Evolutionary conservation across 2,113 vertebrate species (phyloP).

Genomic region (Apteryx owenii): DNA sequence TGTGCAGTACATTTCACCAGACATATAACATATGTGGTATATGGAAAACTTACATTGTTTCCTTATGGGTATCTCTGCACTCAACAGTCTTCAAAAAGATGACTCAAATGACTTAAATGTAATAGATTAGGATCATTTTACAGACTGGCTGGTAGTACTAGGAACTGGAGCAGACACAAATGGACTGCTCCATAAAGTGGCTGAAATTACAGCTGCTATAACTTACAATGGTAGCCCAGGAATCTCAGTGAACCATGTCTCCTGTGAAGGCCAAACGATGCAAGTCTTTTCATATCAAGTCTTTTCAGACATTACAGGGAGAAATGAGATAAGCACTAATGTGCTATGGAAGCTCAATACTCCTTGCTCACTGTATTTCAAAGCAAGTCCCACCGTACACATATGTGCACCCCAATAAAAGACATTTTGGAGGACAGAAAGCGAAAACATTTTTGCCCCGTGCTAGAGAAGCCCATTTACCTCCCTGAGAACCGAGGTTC

Average conservation of each 20-base stretch:
- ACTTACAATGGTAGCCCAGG: conserved; percentile 33
- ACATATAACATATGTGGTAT: conserved; percentile 72
- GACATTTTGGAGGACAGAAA: neutral
- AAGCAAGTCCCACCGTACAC: neutral
- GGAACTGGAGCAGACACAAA: conserved; percentile 60
- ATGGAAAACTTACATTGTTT: conserved; percentile 79
- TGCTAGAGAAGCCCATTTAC: neutral
- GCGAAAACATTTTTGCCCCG: neutral
- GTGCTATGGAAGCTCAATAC: neutral
- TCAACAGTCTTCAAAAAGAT: conserved; percentile 77
- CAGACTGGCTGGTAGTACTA: conserved; percentile 73
- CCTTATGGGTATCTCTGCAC: conserved; percentile 67
- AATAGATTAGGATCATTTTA: conserved; percentile 78
- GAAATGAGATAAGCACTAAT: neutral
- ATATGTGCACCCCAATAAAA: neutral
- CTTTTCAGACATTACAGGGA: neutral
- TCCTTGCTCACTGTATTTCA: neutral
- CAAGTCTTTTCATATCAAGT: neutral
- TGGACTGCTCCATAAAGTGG: conserved; percentile 59
- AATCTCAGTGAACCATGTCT: conserved; percentile 33
- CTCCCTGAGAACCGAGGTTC: neutral
- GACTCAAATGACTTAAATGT: conserved; percentile 73
- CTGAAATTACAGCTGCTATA: conserved; percentile 67
- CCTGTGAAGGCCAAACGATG: neutral
- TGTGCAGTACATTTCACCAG: conserved; percentile 74